phyloP scores from a whole-genome alignment of 2,113 vertebrate genomes.

The Paradisaea rubra region DNA sequence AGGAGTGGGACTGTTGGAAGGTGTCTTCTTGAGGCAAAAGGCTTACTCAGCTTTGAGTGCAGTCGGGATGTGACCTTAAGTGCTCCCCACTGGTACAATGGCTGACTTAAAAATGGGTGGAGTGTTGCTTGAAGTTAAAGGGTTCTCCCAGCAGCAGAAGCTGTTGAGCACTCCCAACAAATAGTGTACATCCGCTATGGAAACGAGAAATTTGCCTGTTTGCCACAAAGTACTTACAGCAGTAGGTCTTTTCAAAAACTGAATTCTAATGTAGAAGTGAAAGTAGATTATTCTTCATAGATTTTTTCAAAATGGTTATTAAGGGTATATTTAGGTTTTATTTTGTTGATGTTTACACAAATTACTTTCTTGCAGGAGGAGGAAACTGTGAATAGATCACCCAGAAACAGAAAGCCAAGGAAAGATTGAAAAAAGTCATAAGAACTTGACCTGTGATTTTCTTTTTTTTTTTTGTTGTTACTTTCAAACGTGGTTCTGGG shows the following conservation, averaged over 20 bases:
- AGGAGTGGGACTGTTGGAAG: background rate
- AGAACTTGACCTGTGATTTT: conserved; percentile 71
- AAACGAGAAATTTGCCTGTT: background rate
- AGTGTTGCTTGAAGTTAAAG: background rate
- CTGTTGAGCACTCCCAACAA: background rate
- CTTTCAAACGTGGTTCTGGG: conserved; percentile 63
- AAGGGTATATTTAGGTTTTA: background rate
- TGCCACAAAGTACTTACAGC: background rate
- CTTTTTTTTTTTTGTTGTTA: conserved; percentile 11
- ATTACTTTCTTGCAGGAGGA: conserved; percentile 76
- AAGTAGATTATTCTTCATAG: background rate
- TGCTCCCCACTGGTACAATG: background rate
- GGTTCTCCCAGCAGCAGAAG: background rate
- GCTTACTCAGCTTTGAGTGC: background rate
- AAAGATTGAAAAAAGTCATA: conserved; percentile 83
- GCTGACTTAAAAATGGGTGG: background rate
- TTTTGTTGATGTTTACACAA: background rate
- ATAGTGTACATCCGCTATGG: background rate
- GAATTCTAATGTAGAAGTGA: background rate
- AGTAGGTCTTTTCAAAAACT: background rate
- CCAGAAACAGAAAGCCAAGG: conserved; percentile 89
- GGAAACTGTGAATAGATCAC: conserved; percentile 89
- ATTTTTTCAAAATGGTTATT: background rate
- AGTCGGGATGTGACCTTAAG: background rate
- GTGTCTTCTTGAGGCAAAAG: background rate